phyloP scores from a whole-genome alignment of 2,113 vertebrate species.

The Zootoca vivipara region DNA sequence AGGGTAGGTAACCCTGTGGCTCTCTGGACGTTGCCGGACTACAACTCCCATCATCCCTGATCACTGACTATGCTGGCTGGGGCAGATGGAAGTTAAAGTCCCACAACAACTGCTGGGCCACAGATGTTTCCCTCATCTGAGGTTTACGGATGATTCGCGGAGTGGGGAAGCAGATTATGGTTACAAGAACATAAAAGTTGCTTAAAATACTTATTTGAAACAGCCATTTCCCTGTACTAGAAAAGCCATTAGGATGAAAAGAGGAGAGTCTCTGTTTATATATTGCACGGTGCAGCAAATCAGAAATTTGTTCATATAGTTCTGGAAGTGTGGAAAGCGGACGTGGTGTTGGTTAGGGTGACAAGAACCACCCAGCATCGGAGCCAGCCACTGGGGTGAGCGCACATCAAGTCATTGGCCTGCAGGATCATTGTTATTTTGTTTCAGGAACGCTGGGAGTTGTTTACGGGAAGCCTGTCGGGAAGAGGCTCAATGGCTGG shows the following conservation, averaged over 20 bases:
- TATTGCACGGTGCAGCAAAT: constrained; percentile 58
- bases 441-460: fast-evolving
- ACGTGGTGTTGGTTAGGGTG: constrained; percentile 24
- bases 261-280: constrained; percentile 38
- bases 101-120: too few relatives aligned
- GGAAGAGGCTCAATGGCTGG: constrained; percentile 97
- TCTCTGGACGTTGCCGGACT: too few relatives aligned
- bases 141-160: neutral
- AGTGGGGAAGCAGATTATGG: neutral
- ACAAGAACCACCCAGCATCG: constrained; percentile 22
- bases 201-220: constrained; percentile 37
- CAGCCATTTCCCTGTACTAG: constrained; percentile 50
- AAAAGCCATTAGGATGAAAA: constrained; percentile 29
- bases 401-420: neutral
- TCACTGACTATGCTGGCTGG: too few relatives aligned
- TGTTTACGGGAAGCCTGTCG: constrained; percentile 86
- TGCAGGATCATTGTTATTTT: neutral
- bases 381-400: constrained; percentile 15
- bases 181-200: constrained; percentile 22
- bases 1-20: too few relatives aligned
- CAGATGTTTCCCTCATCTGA: too few relatives aligned
- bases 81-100: too few relatives aligned
- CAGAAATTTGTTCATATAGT: constrained; percentile 40
- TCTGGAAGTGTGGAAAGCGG: constrained; percentile 52
- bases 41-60: too few relatives aligned